Conservation (phyloP, 1,140 invertebrate species). For the Papilio polytes region DNA sequence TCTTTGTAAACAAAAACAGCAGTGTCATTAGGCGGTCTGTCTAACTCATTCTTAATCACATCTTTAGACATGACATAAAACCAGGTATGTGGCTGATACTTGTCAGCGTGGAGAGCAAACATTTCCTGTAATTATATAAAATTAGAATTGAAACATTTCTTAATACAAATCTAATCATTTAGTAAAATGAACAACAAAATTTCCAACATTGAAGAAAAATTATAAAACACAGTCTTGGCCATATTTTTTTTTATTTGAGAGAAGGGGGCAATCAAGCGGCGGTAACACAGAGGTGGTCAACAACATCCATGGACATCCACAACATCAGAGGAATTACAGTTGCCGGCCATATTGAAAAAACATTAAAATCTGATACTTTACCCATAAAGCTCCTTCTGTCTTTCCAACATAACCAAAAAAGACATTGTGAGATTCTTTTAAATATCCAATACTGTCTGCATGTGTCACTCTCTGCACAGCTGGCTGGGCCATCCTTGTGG, state of each 20-base stretch:
- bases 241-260: too few species aligned
- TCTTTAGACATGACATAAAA: slow-evolving; percentile 91
- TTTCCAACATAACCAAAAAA: slow-evolving; percentile 96
- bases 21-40: slow-evolving; percentile 86
- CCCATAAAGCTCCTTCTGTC: slow-evolving; percentile 90
- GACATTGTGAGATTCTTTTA: slow-evolving; percentile 89
- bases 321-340: too few species aligned
- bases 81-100: slow-evolving; percentile 92
- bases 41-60: slow-evolving; percentile 87
- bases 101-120: slow-evolving; percentile 89
- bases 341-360: too few species aligned
- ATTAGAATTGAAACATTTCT: background rate
- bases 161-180: too few species aligned
- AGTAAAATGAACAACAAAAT: background rate
- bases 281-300: too few species aligned
- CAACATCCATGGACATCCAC: too few species aligned
- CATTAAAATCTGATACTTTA: slow-evolving; percentile 59
- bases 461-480: slow-evolving; percentile 92
- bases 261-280: too few species aligned
- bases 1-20: slow-evolving; percentile 95
- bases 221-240: too few species aligned
- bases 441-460: slow-evolving; percentile 90
- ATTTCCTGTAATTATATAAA: slow-evolving; percentile 85
- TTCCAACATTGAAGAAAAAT: background rate
- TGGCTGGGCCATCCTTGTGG: slow-evolving; percentile 93